Conservation (phyloP, 2,888 invertebrate species). For the Eurois occulta region DNA sequence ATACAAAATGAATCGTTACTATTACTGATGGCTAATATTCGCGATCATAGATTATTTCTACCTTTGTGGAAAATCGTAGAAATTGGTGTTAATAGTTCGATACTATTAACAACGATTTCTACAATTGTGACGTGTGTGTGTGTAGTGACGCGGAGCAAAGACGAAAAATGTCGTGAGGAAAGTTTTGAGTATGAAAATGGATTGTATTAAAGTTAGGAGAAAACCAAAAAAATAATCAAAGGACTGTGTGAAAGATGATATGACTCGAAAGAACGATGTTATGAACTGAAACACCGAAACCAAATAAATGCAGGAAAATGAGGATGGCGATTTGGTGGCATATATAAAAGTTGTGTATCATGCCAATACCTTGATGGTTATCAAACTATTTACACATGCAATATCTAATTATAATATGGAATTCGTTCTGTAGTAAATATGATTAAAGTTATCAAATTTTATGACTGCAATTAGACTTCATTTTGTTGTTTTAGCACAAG, state of each 20-base stretch:
- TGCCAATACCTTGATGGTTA: neutral
- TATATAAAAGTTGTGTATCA: neutral
- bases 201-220: neutral
- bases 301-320: neutral
- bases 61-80: neutral
- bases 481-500: conserved; percentile 30
- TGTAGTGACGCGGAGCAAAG: no score
- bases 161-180: neutral
- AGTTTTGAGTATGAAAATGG: neutral
- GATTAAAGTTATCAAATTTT: conserved; percentile 25
- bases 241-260: neutral
- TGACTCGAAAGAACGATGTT: no score
- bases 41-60: neutral
- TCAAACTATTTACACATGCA: conserved; percentile 2
- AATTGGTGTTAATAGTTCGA: neutral
- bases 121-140: no score
- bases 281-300: no score
- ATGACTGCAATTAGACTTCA: conserved; percentile 43
- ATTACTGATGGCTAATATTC: neutral
- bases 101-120: no score
- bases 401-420: conserved; percentile 20
- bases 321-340: neutral
- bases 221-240: neutral
- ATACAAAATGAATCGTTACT: neutral
- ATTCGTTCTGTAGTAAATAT: conserved; percentile 17